These are phyloP conservation scores for Motacilla alba DNA, from an alignment of 2,113 vertebrate genomes.

Conservation along the genomic window DNA sequence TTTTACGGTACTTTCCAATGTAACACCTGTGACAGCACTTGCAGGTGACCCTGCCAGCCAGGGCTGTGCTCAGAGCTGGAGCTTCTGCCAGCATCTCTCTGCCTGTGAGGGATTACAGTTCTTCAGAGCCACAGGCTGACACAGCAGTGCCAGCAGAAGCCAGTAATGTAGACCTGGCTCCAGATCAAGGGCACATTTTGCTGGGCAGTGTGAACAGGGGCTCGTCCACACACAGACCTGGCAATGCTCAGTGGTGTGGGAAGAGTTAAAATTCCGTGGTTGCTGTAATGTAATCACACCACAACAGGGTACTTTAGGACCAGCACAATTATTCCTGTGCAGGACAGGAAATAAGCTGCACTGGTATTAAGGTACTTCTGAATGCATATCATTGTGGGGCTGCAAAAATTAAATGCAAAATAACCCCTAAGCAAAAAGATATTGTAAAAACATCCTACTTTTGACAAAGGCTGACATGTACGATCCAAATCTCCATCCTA, in stretches of 20 bases:
- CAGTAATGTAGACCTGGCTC: neutral
- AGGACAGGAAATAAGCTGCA: neutral
- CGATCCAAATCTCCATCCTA: neutral
- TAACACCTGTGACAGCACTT: neutral
- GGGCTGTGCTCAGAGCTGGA: neutral
- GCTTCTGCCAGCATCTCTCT: neutral
- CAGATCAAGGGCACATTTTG: neutral
- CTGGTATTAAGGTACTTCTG: neutral
- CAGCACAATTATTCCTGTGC: neutral
- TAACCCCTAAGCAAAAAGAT: neutral
- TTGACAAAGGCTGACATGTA: neutral
- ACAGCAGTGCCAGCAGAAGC: neutral
- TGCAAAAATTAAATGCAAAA: neutral
- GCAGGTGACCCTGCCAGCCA: neutral
- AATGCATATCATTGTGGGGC: fast-evolving
- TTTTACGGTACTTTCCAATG: fast-evolving
- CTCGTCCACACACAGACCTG: neutral
- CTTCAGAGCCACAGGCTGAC: conserved; percentile 15
- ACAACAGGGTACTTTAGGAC: neutral
- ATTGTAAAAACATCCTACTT: neutral
- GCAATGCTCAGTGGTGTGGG: neutral
- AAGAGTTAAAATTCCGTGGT: neutral
- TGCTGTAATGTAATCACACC: neutral
- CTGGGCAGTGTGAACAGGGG: neutral
- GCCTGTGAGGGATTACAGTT: conserved; percentile 3